phyloP scores from a whole-genome alignment of 2,113 vertebrate species.

The Tachycineta bicolor region DNA sequence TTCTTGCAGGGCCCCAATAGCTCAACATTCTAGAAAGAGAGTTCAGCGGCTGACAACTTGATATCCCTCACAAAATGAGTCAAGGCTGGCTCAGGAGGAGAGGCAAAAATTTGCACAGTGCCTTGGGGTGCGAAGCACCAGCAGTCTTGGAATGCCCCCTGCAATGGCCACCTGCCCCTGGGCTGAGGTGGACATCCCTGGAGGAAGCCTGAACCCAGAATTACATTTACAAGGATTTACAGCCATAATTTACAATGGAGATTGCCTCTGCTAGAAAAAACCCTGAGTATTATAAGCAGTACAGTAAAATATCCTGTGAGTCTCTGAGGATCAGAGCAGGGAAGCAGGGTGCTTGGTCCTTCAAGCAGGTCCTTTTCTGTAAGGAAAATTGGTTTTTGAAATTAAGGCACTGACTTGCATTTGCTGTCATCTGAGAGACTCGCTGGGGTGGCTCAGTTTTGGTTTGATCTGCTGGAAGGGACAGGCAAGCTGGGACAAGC shows the following conservation, averaged over 20 bases:
- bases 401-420: background rate
- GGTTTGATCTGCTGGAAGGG: background rate
- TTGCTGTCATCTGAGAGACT: background rate
- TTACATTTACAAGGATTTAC: background rate
- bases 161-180: background rate
- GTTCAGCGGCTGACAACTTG: background rate
- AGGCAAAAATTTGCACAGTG: background rate
- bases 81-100: background rate
- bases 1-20: background rate
- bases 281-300: background rate
- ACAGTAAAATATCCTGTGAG: background rate
- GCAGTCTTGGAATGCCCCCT: background rate
- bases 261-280: background rate
- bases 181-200: background rate
- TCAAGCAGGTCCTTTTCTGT: background rate
- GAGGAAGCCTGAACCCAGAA: background rate
- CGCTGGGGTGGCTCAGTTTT: background rate
- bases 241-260: background rate
- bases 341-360: background rate
- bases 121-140: background rate
- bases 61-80: background rate
- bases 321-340: background rate
- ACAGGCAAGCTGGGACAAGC: background rate
- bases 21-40: background rate
- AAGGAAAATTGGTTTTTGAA: background rate